Conservation (phyloP, 2,797 vertebrate species). For the Acanthurus tractus region DNA sequence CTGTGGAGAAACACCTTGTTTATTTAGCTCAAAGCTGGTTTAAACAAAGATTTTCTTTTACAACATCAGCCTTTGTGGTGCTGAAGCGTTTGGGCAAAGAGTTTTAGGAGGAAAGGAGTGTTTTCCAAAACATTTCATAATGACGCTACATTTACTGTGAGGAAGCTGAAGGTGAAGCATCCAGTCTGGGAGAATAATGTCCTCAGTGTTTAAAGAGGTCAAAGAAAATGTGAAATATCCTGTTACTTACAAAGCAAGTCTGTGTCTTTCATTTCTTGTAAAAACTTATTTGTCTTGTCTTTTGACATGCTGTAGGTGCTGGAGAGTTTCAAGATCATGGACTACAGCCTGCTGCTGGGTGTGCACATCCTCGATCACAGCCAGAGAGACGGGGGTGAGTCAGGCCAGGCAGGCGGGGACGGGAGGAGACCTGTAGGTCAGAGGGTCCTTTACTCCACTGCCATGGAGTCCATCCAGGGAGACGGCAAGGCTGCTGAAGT, state of each 20-base stretch:
- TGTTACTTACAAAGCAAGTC: no score
- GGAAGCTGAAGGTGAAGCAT: background rate
- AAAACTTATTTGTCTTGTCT: constrained; percentile 8
- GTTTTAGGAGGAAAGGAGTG: constrained; percentile 8
- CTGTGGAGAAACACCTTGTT: constrained; percentile 76
- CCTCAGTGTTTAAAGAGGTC: constrained; percentile 7
- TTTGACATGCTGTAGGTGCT: constrained; percentile 87
- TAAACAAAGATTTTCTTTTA: constrained; percentile 60
- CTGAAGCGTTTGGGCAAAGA: constrained; percentile 12
- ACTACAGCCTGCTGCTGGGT: constrained; percentile 96
- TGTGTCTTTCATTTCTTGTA: background rate
- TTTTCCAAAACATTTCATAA: constrained; percentile 23
- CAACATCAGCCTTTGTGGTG: constrained; percentile 30
- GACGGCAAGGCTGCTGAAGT: constrained; percentile 92
- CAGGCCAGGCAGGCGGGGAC: constrained; percentile 85
- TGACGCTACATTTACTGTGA: constrained; percentile 8
- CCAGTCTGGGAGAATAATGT: background rate
- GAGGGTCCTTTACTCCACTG: constrained; percentile 97
- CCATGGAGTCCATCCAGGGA: constrained; percentile 98
- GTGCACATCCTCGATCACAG: constrained; percentile 92
- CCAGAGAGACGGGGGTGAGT: constrained; percentile 89
- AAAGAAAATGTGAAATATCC: background rate
- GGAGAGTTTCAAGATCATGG: constrained; percentile 99
- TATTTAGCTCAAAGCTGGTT: constrained; percentile 62
- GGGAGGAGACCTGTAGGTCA: constrained; percentile 90